Conservation (phyloP, 2,888 invertebrate genomes). For the Hydropsyche betteni region DNA sequence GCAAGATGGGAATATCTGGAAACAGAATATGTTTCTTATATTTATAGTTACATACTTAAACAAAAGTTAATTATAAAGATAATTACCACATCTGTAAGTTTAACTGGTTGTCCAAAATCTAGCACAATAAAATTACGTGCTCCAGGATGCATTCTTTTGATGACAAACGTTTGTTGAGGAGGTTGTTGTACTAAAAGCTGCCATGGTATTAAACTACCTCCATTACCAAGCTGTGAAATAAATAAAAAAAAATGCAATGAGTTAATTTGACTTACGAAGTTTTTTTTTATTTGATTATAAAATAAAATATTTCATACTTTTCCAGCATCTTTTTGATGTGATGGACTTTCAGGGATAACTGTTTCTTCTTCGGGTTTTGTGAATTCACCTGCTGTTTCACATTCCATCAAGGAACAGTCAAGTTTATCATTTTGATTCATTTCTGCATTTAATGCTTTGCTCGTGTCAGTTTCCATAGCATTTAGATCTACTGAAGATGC, state of each 20-base stretch:
- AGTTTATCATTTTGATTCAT: conserved; percentile 48
- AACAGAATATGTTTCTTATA: conserved; percentile 12
- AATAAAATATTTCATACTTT: conserved; percentile 33
- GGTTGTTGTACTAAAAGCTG: conserved; percentile 81
- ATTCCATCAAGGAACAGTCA: conserved; percentile 60
- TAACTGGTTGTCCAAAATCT: conserved; percentile 87
- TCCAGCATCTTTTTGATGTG: conserved; percentile 46
- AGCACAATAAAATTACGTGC: conserved; percentile 91
- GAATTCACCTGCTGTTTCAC: conserved; percentile 55
- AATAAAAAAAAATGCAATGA: conserved; percentile 5
- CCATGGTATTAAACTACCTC: conserved; percentile 69
- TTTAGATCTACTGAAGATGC: conserved; percentile 41
- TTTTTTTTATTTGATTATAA: neutral
- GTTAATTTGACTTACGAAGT: neutral
- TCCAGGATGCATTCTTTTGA: conserved; percentile 93
- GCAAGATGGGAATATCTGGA: conserved; percentile 77
- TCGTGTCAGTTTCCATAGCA: conserved; percentile 43
- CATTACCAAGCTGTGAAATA: conserved; percentile 44
- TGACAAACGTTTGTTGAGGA: conserved; percentile 85
- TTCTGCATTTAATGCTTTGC: conserved; percentile 43
- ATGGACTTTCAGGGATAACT: conserved; percentile 41
- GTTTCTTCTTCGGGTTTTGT: conserved; percentile 40
- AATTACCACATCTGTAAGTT: conserved; percentile 81
- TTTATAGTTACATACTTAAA: neutral
- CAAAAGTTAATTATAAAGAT: neutral